phyloP scores from a whole-genome alignment of 2,797 vertebrate species.

The Amphiprion clarkii region DNA sequence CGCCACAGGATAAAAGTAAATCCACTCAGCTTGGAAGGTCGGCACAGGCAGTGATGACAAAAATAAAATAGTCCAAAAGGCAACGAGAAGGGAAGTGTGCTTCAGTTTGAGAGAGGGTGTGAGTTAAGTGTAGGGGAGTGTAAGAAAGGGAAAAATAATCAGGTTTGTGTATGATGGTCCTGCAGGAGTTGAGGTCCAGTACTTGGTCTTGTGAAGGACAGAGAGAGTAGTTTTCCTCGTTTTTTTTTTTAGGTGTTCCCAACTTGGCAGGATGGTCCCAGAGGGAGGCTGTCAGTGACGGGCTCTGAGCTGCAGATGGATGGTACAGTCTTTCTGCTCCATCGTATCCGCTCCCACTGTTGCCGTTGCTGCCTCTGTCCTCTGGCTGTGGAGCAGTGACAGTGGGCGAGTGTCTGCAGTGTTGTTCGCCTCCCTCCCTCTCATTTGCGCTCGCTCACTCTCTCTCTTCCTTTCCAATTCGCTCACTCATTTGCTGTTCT shows the following conservation, averaged over 20 bases:
- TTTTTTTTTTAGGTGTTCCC: constrained; percentile 43
- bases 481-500: constrained; percentile 63
- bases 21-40: constrained; percentile 79
- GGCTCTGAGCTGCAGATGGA: constrained; percentile 81
- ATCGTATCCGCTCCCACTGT: constrained; percentile 64
- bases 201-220: constrained; percentile 62
- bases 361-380: constrained; percentile 82
- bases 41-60: constrained; percentile 31
- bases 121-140: constrained; percentile 34
- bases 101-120: constrained; percentile 43
- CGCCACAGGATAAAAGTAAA: constrained; percentile 81
- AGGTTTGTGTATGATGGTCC: constrained; percentile 49
- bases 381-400: constrained; percentile 87
- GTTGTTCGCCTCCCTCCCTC: constrained; percentile 79
- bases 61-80: constrained; percentile 42
- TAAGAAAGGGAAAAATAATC: constrained; percentile 26
- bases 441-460: constrained; percentile 40
- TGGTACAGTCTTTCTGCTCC: constrained; percentile 79
- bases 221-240: constrained; percentile 44
- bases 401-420: constrained; percentile 82
- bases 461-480: constrained; percentile 60
- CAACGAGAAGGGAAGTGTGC: constrained; percentile 47
- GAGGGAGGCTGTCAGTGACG: constrained; percentile 81
- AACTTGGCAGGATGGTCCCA: constrained; percentile 65
- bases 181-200: constrained; percentile 69